Evolutionary conservation across 2,888 invertebrate species (phyloP).

Genomic region (Hololepta plana): DNA sequence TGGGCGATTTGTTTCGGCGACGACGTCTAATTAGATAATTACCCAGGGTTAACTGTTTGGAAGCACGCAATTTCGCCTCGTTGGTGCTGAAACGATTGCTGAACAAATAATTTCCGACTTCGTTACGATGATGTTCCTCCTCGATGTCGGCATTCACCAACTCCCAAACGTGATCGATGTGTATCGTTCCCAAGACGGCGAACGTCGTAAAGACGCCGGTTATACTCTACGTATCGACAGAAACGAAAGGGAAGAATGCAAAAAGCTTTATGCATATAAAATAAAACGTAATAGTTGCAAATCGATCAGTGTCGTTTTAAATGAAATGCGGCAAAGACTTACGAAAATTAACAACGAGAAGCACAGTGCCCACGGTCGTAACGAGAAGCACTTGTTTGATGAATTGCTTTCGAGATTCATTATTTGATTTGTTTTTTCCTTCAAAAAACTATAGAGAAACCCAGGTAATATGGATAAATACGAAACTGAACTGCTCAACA

Average conservation of each 20-base stretch:
- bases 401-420: conserved; percentile 2
- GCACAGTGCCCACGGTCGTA: too few relatives aligned
- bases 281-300: too few relatives aligned
- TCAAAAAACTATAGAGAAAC: too few relatives aligned
- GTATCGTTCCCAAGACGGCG: conserved; percentile 17
- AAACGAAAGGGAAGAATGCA: conserved; percentile 1
- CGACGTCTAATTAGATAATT: conserved; percentile 7
- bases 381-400: too few relatives aligned
- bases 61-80: conserved; percentile 13
- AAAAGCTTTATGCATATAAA: too few relatives aligned
- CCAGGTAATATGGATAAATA: too few relatives aligned
- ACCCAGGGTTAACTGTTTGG: conserved; percentile 14
- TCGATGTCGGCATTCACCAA: conserved; percentile 17
- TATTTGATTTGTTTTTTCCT: too few relatives aligned
- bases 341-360: too few relatives aligned
- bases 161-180: conserved; percentile 17
- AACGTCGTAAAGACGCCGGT: conserved; percentile 17
- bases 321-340: too few relatives aligned
- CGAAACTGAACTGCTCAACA: too few relatives aligned
- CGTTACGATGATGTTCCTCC: conserved; percentile 15
- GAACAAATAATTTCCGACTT: conserved; percentile 8
- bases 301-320: too few relatives aligned
- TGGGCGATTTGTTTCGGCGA: too few relatives aligned
- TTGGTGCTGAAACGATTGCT: conserved; percentile 11
- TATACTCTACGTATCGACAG: conserved; percentile 12